phyloP scores from a whole-genome alignment of 2,797 vertebrate species.

The Amblyopsis hoosieri region DNA sequence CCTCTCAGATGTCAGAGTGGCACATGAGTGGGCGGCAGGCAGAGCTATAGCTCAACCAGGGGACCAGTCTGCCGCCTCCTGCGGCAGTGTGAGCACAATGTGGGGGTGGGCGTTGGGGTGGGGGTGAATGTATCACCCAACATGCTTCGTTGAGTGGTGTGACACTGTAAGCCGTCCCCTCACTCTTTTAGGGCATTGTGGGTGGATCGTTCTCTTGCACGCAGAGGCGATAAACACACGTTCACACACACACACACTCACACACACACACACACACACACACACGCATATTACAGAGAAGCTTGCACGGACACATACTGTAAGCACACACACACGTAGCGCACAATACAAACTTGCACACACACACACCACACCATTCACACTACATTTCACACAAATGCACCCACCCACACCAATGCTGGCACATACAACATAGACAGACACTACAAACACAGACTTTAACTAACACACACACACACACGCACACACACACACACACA shows the following conservation, averaged over 20 bases:
- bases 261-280: no score
- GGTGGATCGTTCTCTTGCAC: slow-evolving; percentile 22
- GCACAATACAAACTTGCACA: neutral
- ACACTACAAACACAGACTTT: no score
- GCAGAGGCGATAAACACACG: slow-evolving; percentile 2
- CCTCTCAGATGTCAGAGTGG: slow-evolving; percentile 70
- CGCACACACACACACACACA: slow-evolving; percentile 13
- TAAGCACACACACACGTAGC: neutral
- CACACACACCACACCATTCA: neutral
- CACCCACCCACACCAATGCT: neutral
- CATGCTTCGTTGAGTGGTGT: slow-evolving; percentile 26
- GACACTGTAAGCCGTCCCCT: slow-evolving; percentile 37
- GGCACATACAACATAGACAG: neutral
- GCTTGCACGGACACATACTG: neutral
- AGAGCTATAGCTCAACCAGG: slow-evolving; percentile 49
- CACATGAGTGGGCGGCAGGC: slow-evolving; percentile 72
- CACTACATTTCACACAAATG: neutral
- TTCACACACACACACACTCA: no score
- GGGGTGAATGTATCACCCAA: slow-evolving; percentile 23
- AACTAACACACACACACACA: slow-evolving; percentile 29
- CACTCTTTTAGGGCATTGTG: slow-evolving; percentile 17
- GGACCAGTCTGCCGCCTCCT: slow-evolving; percentile 47
- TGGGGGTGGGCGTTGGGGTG: slow-evolving; percentile 17
- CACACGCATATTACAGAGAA: no score
- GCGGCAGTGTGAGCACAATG: slow-evolving; percentile 54